Conservation (phyloP, 2,797 vertebrate species). For the Distichodus sexfasciatus region DNA sequence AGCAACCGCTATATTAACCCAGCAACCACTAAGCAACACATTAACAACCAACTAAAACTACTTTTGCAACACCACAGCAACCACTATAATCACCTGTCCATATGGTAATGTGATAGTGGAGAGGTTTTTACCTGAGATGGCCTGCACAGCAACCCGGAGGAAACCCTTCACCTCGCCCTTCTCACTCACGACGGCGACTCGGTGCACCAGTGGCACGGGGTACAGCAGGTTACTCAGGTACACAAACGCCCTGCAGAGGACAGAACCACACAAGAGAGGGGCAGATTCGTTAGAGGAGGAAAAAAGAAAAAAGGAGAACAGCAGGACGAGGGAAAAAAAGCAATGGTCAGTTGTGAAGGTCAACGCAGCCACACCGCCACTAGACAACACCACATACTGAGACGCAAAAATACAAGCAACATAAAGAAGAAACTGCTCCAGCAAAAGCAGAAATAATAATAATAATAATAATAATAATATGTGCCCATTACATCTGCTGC, state of each 20-base stretch:
- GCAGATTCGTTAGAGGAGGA: neutral
- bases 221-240: constrained; percentile 98
- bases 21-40: no score
- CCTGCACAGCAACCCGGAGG: constrained; percentile 93
- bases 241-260: constrained; percentile 86
- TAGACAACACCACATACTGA: constrained; percentile 65
- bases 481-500: constrained; percentile 3
- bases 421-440: constrained; percentile 53
- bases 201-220: constrained; percentile 92
- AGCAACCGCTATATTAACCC: no score
- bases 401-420: constrained; percentile 66
- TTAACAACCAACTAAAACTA: no score
- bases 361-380: constrained; percentile 45
- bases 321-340: neutral
- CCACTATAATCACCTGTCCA: no score
- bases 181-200: constrained; percentile 95
- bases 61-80: no score
- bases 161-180: constrained; percentile 98
- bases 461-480: no score
- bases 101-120: neutral
- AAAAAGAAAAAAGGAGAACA: neutral
- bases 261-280: neutral
- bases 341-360: constrained; percentile 30
- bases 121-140: constrained; percentile 85
- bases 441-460: no score